Evolutionary conservation across 1,140 invertebrate genomes (phyloP).

Genomic region (Hycleus phaleratus): DNA sequence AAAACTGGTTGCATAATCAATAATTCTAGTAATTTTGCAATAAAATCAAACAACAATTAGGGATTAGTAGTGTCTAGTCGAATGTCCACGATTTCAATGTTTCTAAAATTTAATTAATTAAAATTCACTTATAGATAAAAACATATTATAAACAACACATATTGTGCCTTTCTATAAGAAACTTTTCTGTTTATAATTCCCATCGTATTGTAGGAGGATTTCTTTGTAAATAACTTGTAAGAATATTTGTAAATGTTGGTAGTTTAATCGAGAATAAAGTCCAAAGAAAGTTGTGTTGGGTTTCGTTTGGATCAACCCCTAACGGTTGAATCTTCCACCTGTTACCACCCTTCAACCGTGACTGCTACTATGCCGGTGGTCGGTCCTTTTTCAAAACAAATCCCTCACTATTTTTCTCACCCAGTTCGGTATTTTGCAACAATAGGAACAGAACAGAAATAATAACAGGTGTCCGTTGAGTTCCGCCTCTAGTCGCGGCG

Average conservation of each 20-base stretch:
- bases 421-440: no score
- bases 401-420: no score
- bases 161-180: conserved; percentile 18
- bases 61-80: neutral
- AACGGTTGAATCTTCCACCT: neutral
- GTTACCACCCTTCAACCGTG: neutral
- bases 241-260: conserved; percentile 19
- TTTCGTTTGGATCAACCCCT: no score
- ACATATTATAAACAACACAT: conserved; percentile 10
- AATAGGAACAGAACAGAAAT: no score
- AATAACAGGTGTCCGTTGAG: conserved; percentile 9
- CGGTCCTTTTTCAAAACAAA: no score
- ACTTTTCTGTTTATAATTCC: no score
- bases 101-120: neutral
- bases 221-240: conserved; percentile 28
- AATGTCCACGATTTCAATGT: neutral
- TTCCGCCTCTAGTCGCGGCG: conserved; percentile 13
- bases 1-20: no score
- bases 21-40: neutral
- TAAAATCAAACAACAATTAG: neutral
- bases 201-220: neutral
- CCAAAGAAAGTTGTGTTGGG: neutral
- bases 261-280: neutral
- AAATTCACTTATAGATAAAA: conserved; percentile 7
- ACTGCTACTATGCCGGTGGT: no score